Conservation (phyloP, 2,888 invertebrate species). For the Thera obeliscata region DNA sequence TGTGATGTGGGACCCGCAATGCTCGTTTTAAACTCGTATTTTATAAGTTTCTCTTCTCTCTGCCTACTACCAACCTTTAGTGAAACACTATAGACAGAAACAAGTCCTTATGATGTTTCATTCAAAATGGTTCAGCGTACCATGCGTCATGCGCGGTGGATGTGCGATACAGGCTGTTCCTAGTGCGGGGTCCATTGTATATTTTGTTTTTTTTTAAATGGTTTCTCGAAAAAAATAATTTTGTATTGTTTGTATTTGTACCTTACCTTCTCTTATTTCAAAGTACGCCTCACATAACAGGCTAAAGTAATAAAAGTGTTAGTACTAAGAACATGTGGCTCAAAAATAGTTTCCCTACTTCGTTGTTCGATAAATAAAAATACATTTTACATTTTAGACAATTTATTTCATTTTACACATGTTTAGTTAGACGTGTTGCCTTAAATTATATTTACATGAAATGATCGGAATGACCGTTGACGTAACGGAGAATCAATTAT, state of each 20-base stretch:
- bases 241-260: neutral
- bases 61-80: too few relatives aligned
- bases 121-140: too few relatives aligned
- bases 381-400: slow-evolving; percentile 72
- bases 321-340: neutral
- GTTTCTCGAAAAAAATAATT: neutral
- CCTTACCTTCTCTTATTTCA: neutral
- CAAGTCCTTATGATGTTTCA: too few relatives aligned
- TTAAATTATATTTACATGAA: slow-evolving; percentile 79
- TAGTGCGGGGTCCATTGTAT: too few relatives aligned
- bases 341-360: neutral
- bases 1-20: too few relatives aligned
- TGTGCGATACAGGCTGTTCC: too few relatives aligned
- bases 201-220: too few relatives aligned
- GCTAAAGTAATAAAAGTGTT: neutral
- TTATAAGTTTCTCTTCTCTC: too few relatives aligned
- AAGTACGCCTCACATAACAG: too few relatives aligned
- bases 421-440: slow-evolving; percentile 75
- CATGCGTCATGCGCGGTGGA: too few relatives aligned
- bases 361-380: slow-evolving; percentile 38
- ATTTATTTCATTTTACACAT: slow-evolving; percentile 84
- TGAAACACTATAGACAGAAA: too few relatives aligned
- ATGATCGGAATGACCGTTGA: slow-evolving; percentile 74
- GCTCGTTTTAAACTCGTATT: too few relatives aligned
- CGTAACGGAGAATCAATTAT: slow-evolving; percentile 44